Evolutionary conservation across 2,888 invertebrate species (phyloP).

Genomic region (Ellobium chinense): DNA sequence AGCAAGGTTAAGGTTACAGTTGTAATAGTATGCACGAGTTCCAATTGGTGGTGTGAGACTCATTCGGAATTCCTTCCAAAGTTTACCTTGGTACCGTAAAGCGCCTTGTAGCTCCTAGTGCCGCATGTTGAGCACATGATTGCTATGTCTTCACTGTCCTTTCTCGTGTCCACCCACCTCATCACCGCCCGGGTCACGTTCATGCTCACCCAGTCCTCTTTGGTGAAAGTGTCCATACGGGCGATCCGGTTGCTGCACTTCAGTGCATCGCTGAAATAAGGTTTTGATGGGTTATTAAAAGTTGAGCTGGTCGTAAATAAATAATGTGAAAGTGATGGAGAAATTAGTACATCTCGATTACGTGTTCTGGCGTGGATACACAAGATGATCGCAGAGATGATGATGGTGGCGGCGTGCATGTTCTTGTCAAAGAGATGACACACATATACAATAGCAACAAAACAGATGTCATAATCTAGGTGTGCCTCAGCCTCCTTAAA

Average conservation of each 20-base stretch:
- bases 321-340: no score
- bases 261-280: not conserved
- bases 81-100: constrained; percentile 28
- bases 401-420: no score
- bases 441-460: no score
- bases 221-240: constrained; percentile 2
- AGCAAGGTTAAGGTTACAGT: no score
- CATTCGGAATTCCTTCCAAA: not conserved
- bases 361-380: no score
- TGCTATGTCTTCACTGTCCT: not conserved
- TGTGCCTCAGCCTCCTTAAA: no score
- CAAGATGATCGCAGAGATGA: no score
- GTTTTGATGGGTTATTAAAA: no score
- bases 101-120: not conserved
- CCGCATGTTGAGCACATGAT: constrained; percentile 24
- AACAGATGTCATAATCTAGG: no score
- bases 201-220: constrained; percentile 31
- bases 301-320: no score
- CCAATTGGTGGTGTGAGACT: not conserved
- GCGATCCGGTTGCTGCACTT: constrained; percentile 9
- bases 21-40: not conserved
- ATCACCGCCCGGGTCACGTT: constrained; percentile 11
- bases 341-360: no score
- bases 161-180: constrained; percentile 9
- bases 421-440: no score